phyloP scores from a whole-genome alignment of 2,888 invertebrate species.

The Drosophila robusta region DNA sequence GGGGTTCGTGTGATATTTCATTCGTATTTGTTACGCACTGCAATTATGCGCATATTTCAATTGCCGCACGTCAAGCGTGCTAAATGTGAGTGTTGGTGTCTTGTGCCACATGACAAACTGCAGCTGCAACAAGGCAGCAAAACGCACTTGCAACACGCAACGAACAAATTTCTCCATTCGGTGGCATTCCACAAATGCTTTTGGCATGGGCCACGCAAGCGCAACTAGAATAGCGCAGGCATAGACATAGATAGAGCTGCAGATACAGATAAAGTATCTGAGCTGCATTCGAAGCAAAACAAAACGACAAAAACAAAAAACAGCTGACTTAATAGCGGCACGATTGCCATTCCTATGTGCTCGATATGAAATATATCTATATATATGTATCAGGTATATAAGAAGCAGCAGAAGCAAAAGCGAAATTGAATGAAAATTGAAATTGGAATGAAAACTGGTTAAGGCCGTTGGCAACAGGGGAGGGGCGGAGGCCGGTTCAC shows the following conservation, averaged over 20 bases:
- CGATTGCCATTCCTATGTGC: conserved; percentile 40
- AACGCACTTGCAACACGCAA: conserved; percentile 60
- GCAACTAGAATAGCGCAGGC: conserved; percentile 49
- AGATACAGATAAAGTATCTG: conserved; percentile 30
- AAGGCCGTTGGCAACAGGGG: conserved; percentile 1
- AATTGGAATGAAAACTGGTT: conserved; percentile 68
- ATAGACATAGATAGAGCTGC: conserved; percentile 8
- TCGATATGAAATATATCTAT: conserved; percentile 9
- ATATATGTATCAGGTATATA: not conserved
- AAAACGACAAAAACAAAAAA: conserved; percentile 64
- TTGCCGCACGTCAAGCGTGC: conserved; percentile 62
- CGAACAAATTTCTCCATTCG: conserved; percentile 60
- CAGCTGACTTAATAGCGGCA: conserved; percentile 61
- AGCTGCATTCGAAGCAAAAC: conserved; percentile 43
- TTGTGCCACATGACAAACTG: conserved; percentile 71
- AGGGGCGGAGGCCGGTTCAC: conserved; percentile 3
- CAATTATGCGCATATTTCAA: conserved; percentile 75
- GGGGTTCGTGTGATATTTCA: conserved; percentile 30
- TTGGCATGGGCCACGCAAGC: conserved; percentile 49
- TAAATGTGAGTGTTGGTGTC: conserved; percentile 33
- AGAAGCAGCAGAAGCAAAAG: not conserved
- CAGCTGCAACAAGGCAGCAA: conserved; percentile 55
- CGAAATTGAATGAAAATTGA: conserved; percentile 61
- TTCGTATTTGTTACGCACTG: conserved; percentile 46
- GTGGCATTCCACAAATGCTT: conserved; percentile 61